Conservation (phyloP, 2,113 vertebrate genomes). For the Colinus virginianus region DNA sequence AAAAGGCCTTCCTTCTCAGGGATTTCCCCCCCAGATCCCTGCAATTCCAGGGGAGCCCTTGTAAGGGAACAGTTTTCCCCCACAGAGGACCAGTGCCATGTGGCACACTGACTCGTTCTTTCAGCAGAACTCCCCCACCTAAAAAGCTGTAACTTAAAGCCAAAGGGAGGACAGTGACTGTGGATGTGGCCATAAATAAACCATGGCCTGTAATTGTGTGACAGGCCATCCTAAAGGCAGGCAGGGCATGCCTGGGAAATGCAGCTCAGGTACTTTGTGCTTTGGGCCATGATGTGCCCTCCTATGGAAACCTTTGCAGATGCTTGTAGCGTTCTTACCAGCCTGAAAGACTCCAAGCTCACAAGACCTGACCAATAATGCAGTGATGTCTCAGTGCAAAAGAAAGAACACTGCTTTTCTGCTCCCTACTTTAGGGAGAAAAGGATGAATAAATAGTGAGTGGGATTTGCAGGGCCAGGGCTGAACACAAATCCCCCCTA, state of each 20-base stretch:
- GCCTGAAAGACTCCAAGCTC: neutral
- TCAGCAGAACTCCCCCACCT: neutral
- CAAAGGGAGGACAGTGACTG: neutral
- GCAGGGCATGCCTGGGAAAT: neutral
- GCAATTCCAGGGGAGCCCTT: neutral
- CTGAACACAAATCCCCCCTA: neutral
- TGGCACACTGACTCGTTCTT: neutral
- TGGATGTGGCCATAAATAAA: neutral
- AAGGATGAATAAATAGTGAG: neutral
- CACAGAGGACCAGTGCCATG: neutral
- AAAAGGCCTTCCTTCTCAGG: neutral
- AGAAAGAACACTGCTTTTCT: neutral
- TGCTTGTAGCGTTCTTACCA: neutral
- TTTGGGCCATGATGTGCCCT: neutral
- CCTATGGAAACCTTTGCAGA: neutral
- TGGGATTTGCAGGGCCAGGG: neutral
- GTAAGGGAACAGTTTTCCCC: neutral
- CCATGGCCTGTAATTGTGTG: neutral
- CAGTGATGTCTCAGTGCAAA: neutral
- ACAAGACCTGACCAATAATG: neutral
- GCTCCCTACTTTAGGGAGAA: neutral
- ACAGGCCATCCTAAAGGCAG: neutral
- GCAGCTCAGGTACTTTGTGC: neutral
- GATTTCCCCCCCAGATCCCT: fast-evolving
- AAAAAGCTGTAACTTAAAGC: neutral